Evolutionary conservation across 2,888 invertebrate species (phyloP).

Genomic region (Drosophila vallismaia): DNA sequence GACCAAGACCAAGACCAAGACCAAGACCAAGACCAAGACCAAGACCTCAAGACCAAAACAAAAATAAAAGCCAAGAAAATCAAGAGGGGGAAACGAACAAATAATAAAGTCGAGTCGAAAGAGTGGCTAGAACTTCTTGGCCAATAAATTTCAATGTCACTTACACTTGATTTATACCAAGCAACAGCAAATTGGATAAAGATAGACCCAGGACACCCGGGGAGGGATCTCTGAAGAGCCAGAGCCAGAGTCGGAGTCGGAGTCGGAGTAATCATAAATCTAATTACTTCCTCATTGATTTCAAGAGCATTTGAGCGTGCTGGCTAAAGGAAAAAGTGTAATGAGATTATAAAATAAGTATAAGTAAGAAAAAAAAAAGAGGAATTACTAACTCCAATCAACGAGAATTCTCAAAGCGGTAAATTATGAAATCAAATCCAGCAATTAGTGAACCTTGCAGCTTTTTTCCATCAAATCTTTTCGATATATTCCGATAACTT

Average conservation of each 20-base stretch:
- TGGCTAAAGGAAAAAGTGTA: slow-evolving; percentile 35
- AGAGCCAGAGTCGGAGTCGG: no score
- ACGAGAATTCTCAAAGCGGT: not conserved
- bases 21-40: not conserved
- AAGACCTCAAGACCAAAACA: slow-evolving; percentile 50
- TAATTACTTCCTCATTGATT: slow-evolving; percentile 76
- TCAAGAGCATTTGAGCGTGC: slow-evolving; percentile 46
- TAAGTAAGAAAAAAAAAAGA: slow-evolving; percentile 6
- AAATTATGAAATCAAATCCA: not conserved
- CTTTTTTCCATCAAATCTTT: not conserved
- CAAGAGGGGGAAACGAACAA: slow-evolving; percentile 14
- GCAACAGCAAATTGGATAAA: slow-evolving; percentile 25
- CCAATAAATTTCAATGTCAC: slow-evolving; percentile 79
- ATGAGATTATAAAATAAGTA: slow-evolving; percentile 17
- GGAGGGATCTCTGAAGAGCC: slow-evolving; percentile 5
- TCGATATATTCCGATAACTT: no score
- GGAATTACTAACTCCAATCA: not conserved
- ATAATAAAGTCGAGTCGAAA: slow-evolving; percentile 31
- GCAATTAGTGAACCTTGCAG: not conserved
- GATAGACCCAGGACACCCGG: not conserved
- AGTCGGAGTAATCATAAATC: slow-evolving; percentile 40
- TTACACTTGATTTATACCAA: slow-evolving; percentile 74
- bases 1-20: slow-evolving; percentile 59
- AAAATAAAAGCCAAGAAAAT: slow-evolving; percentile 11
- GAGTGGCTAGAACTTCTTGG: slow-evolving; percentile 43